Evolutionary conservation across 2,113 vertebrate species (phyloP).

Genomic region (Nesoenas mayeri): DNA sequence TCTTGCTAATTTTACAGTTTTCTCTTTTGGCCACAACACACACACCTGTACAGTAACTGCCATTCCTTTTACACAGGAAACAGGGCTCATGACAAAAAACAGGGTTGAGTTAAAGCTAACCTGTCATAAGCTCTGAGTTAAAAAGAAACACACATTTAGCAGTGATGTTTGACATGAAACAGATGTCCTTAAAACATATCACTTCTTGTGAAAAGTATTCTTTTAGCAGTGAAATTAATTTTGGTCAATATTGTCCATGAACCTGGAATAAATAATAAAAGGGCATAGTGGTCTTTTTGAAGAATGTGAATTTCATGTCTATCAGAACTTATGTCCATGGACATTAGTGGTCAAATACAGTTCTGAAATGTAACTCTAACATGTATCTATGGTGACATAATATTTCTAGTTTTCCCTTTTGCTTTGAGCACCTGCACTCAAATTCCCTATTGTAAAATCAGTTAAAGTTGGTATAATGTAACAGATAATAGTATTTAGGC

Average conservation of each 20-base stretch:
- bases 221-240: background rate
- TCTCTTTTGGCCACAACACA: background rate
- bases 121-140: background rate
- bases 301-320: background rate
- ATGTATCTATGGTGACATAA: background rate
- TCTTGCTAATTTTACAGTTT: background rate
- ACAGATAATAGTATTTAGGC: background rate
- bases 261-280: slow-evolving; percentile 9
- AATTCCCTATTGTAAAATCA: slow-evolving; percentile 20
- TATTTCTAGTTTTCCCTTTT: background rate
- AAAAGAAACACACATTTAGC: background rate
- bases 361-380: background rate
- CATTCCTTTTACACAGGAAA: background rate
- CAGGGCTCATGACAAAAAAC: background rate
- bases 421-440: background rate
- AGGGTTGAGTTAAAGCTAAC: background rate
- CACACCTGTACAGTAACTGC: background rate
- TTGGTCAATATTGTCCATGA: background rate
- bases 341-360: background rate
- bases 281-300: background rate
- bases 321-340: background rate
- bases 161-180: background rate
- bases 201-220: background rate
- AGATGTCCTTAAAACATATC: background rate
- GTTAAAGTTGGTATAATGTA: slow-evolving; percentile 1